A percentile compares a stretch with the other conserved stretches of the same genome.
phyloP scores from a whole-genome alignment of 2,888 invertebrate genomes.

The Epinotia bilunana region DNA sequence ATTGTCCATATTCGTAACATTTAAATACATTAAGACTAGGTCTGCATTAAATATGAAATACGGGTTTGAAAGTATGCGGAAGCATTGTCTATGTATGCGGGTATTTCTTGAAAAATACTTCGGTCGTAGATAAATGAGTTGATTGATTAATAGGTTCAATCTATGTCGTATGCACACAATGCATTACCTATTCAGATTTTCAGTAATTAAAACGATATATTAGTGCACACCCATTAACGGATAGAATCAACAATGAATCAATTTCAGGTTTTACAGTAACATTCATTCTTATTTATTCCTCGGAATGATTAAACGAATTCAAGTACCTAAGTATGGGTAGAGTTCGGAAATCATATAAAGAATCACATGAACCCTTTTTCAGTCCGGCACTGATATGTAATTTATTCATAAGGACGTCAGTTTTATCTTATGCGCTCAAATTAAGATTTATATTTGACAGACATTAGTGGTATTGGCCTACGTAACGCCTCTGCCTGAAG shows the following conservation, averaged over 20 bases:
- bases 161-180: not conserved
- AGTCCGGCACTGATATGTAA: too few species aligned
- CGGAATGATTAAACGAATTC: too few species aligned
- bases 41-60: conserved; percentile 32
- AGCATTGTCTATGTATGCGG: conserved; percentile 15
- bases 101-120: conserved; percentile 20
- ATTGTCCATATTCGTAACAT: conserved; percentile 29
- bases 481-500: too few species aligned
- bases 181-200: conserved; percentile 11
- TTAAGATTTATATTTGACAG: too few species aligned
- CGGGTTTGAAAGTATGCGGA: conserved; percentile 33
- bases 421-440: too few species aligned
- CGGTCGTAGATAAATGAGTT: not conserved
- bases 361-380: too few species aligned
- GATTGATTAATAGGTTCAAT: not conserved
- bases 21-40: conserved; percentile 30
- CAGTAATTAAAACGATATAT: not conserved
- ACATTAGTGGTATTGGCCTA: too few species aligned
- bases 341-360: too few species aligned
- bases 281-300: not conserved
- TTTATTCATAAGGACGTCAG: too few species aligned
- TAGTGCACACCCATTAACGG: not conserved
- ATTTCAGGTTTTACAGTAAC: not conserved
- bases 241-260: not conserved
- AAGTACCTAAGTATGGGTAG: too few species aligned